These are phyloP conservation scores for Aquatica leii DNA, from an alignment of 2,888 invertebrate genomes.

Conservation along the genomic window DNA sequence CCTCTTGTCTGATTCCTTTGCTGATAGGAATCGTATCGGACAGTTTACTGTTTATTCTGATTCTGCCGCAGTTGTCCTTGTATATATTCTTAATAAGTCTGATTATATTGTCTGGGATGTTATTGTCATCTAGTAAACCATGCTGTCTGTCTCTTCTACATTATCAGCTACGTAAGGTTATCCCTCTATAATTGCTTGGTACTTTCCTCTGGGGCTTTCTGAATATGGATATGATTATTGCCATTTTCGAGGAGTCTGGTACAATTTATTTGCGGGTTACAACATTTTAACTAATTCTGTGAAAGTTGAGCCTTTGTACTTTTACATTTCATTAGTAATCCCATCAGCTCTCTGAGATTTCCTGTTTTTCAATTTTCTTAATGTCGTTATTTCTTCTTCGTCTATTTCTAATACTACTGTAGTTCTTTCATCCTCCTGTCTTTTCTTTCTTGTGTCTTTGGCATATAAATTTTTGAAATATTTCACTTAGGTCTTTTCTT, in stretches of 20 bases:
- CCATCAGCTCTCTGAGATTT: background rate
- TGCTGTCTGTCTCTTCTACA: too few relatives aligned
- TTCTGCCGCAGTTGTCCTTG: too few relatives aligned
- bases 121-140: too few relatives aligned
- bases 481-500: too few relatives aligned
- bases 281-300: background rate
- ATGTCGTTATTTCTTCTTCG: too few relatives aligned
- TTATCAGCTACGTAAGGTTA: too few relatives aligned
- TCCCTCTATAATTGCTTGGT: too few relatives aligned
- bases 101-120: conserved; percentile 3
- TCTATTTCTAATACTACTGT: background rate
- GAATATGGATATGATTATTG: background rate
- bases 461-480: too few relatives aligned
- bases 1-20: conserved; percentile 6
- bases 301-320: background rate
- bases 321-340: background rate
- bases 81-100: conserved; percentile 5
- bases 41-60: conserved; percentile 5
- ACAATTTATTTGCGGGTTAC: too few relatives aligned
- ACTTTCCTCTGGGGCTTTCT: too few relatives aligned
- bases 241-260: background rate
- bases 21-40: background rate
- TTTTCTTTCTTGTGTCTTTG: too few relatives aligned
- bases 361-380: background rate
- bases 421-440: background rate